phyloP scores from a whole-genome alignment of 2,888 invertebrate genomes.

The Agrotis puta region DNA sequence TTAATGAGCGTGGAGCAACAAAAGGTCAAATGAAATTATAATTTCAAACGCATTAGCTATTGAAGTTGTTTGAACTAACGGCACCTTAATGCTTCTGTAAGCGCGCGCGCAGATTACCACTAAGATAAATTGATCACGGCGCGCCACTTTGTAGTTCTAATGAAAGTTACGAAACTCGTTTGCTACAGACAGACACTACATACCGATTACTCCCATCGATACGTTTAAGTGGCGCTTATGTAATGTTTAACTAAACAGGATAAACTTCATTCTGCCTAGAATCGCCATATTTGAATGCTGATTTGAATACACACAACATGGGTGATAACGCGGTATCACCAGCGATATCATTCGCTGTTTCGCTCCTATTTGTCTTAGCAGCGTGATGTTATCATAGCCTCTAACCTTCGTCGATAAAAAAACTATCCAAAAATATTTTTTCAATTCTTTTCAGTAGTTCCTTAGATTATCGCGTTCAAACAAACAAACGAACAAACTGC shows the following conservation, averaged over 20 bases:
- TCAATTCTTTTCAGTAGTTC: no score
- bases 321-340: no score
- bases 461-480: no score
- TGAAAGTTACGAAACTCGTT: conserved; percentile 72
- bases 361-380: no score
- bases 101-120: conserved; percentile 66
- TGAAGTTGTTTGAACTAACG: conserved; percentile 43
- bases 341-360: no score
- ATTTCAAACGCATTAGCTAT: conserved; percentile 43
- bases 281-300: conserved; percentile 1
- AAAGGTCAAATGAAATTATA: conserved; percentile 20
- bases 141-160: conserved; percentile 64
- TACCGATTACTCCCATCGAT: conserved; percentile 58
- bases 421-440: no score
- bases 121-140: conserved; percentile 71
- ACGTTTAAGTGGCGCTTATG: conserved; percentile 43
- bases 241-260: conserved; percentile 51
- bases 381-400: no score
- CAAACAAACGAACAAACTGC: no score
- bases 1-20: conserved; percentile 9
- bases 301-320: conserved; percentile 27
- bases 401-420: no score
- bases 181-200: conserved; percentile 49
- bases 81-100: conserved; percentile 62
- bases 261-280: conserved; percentile 6